Evolutionary conservation across 1,140 invertebrate genomes (phyloP).

Genomic region (Globodera ellingtonae): DNA sequence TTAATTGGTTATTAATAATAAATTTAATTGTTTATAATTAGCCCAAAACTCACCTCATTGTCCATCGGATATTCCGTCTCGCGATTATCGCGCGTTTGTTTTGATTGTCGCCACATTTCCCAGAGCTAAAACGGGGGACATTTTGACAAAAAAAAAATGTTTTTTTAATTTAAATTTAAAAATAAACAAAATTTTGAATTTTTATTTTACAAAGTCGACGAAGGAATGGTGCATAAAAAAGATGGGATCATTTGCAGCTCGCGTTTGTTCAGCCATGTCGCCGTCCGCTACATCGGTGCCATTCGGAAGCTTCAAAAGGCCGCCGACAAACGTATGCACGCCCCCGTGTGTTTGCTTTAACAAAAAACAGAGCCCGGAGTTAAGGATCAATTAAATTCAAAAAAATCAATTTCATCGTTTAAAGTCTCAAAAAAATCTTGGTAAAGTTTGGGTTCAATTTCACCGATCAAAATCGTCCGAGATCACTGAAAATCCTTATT

Average conservation of each 20-base stretch:
- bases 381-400: too few species aligned
- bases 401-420: too few species aligned
- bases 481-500: too few species aligned
- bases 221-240: constrained; percentile 64
- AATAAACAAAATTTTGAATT: neutral
- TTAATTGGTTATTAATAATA: too few species aligned
- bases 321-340: constrained; percentile 56
- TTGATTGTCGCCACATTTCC: constrained; percentile 36
- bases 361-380: neutral
- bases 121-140: constrained; percentile 36
- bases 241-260: constrained; percentile 52
- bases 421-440: too few species aligned
- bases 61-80: constrained; percentile 45
- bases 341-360: constrained; percentile 61
- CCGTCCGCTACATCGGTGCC: constrained; percentile 21
- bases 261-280: constrained; percentile 48
- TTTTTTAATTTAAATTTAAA: neutral
- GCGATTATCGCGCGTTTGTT: constrained; percentile 35
- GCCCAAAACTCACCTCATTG: neutral
- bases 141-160: neutral
- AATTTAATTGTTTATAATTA: neutral
- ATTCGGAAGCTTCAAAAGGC: neutral
- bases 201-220: constrained; percentile 60
- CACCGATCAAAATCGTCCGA: too few species aligned
- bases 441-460: too few species aligned